Base-by-base conservation (phyloP, 1,140 invertebrate species). In the Hycleus cichorii region DNA sequence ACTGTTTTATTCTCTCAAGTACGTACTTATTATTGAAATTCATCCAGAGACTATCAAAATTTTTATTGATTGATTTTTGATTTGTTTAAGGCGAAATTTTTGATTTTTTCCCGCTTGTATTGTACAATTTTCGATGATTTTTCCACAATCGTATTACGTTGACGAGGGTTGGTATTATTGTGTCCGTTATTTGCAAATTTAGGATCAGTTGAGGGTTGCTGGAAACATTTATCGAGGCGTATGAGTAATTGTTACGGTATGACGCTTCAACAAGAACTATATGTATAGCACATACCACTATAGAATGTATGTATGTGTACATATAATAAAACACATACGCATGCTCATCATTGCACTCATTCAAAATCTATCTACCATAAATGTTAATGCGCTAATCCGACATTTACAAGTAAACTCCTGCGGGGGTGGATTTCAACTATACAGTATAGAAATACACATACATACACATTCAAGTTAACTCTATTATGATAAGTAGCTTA, bases 351-450 rank as follows among this genome's bases (percentile, higher is more conserved):
- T 62, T 67, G 62, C 59, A 65, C 65, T 63, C 65, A 69, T 69
- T 69, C 65, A 69, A 47, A 64, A 39, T 59, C 60, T 57, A 51
- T 66, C 62, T 63, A 69, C 61, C 67, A 69, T 69, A 65, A 69
- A 69, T 69, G 67, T 69, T 69, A 69, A 69, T 69, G 57, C 65
- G 62, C 64, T 69, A 69, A 69, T 69, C 65, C 64, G 62, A 63
- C 65, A 66, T 69, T 69, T 69, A 62, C 62, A 63, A 63, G 49
- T 61, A 65, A 63, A 63, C 58, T 60, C 56, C 59, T 65, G 25
- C 26, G 51, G 51, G 51, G 51, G 51, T 53, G 51, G 51, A 46
- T 53, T 53, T 42, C 32, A 32, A 32, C 32, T 32, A 32, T 32
- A 32, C 2, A 18, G 1, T 18, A 18, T 18, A 18, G 18, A 18